Evolutionary conservation across 1,140 invertebrate species (phyloP).

Genomic region (Ctenoplectra terminalis): DNA sequence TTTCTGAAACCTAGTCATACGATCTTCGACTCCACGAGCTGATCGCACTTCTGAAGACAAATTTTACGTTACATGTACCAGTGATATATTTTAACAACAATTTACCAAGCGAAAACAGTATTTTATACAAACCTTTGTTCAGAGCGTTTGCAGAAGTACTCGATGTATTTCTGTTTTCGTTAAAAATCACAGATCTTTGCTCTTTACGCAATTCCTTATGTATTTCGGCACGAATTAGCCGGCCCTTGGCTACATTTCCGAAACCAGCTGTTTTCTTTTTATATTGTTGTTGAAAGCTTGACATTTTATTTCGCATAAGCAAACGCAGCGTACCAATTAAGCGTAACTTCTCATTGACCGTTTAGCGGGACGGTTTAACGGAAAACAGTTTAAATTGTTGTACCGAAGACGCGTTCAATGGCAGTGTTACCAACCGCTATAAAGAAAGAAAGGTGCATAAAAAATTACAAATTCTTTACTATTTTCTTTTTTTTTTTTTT

Average conservation of each 20-base stretch:
- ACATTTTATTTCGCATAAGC: constrained; percentile 17
- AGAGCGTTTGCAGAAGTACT: neutral
- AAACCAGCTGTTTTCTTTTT: constrained; percentile 42
- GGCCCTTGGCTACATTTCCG: constrained; percentile 1
- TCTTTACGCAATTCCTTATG: constrained; percentile 28
- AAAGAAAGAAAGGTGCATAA: neutral
- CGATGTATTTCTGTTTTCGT: constrained; percentile 20
- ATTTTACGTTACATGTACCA: neutral
- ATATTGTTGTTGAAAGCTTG: constrained; percentile 36
- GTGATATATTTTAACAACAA: neutral
- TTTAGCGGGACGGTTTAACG: neutral
- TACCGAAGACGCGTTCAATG: no score
- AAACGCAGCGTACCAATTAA: no score
- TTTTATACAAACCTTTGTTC: constrained; percentile 6
- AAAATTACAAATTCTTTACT: no score
- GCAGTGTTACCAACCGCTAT: no score
- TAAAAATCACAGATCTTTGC: constrained; percentile 29
- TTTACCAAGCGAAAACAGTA: neutral
- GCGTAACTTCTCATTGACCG: no score
- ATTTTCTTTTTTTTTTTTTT: no score
- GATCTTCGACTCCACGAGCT: neutral
- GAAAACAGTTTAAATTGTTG: neutral
- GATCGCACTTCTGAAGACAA: neutral
- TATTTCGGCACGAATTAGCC: constrained; percentile 29
- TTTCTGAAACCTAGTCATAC: constrained; percentile 66